Base-by-base conservation (phyloP, 2,888 invertebrate species). In the Pomacea canaliculata region DNA sequence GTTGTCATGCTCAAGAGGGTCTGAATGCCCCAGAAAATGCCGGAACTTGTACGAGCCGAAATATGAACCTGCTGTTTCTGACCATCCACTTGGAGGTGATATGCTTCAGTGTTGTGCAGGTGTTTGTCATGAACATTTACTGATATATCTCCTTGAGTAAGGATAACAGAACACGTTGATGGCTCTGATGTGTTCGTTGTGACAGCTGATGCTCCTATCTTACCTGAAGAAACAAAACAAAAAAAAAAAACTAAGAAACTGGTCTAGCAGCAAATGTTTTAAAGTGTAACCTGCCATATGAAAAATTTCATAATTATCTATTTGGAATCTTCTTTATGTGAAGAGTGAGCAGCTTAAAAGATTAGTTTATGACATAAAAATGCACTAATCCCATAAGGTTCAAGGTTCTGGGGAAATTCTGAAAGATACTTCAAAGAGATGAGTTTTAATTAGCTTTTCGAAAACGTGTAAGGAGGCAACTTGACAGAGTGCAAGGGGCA, bases 21-120 rank as follows among this genome's bases (percentile, higher is more conserved):
- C 71, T 82, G 82, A 37, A 81, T 83, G 70, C 79, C 84, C 73
- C 81, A 79, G 68, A 83, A 83, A 7, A 77, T 70, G 16, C 83
- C 83, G 13, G 75, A 48, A 7, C 71, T 10, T 19, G 68, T 65
- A 7, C 13, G 51, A 9, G 80, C 76, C 16, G 66, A 71, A 27
- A 82, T 79, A 7, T n/a, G 73, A 46, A 87, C 78, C 68, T 59
- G 62, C 37, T 81, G 77, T 3, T 70, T 69, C 4, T 69, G 48
- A 0, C 82, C 63, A 51, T 81, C 73, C 60, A 83, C 80, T 8
- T 73, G 59, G 10, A 87, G 71, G 1, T 70, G 71, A 72, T 87
- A 87, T 9, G 80, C 79, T 78, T 82, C 84, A 12, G 75, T 66
- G 7, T 49, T 59, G 13, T 48, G n/a, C 51, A 46, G 72, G 8